Percentiles rank a stretch among this genome's conserved stretches.
Evolutionary conservation across 1,140 invertebrate genomes (phyloP).

Genomic region (Homarus americanus): DNA sequence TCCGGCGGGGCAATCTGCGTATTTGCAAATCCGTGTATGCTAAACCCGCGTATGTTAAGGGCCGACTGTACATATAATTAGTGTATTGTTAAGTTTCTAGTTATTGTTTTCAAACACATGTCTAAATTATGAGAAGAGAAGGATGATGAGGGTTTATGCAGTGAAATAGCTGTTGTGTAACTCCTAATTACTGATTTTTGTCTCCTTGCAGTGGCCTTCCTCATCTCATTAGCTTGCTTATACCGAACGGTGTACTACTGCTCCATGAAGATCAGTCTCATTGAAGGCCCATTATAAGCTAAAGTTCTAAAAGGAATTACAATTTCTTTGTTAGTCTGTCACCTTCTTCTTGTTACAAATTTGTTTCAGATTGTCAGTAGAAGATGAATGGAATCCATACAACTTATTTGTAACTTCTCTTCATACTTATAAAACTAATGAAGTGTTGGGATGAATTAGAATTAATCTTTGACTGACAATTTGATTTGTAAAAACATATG

Average conservation of each 20-base stretch:
- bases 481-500: neutral
- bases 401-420: neutral
- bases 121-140: too few species aligned
- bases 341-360: constrained; percentile 32
- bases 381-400: constrained; percentile 1
- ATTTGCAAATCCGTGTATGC: too few species aligned
- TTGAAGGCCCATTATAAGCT: constrained; percentile 84
- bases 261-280: constrained; percentile 92
- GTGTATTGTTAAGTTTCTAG: too few species aligned
- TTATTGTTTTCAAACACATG: too few species aligned
- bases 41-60: too few species aligned
- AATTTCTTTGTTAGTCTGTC: constrained; percentile 27
- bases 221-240: constrained; percentile 86
- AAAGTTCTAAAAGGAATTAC: neutral
- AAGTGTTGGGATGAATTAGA: neutral
- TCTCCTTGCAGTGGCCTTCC: constrained; percentile 83
- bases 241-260: constrained; percentile 91
- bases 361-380: constrained; percentile 28
- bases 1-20: too few species aligned
- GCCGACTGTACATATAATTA: too few species aligned
- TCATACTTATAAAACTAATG: neutral
- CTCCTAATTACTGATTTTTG: too few species aligned
- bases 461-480: neutral
- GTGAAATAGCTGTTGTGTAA: too few species aligned
- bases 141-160: too few species aligned